A percentile compares a stretch with the other conserved stretches of the same genome.
These are phyloP conservation scores for Anarrhichthys ocellatus DNA, from an alignment of 2,113 vertebrate species.

Conservation along the genomic window DNA sequence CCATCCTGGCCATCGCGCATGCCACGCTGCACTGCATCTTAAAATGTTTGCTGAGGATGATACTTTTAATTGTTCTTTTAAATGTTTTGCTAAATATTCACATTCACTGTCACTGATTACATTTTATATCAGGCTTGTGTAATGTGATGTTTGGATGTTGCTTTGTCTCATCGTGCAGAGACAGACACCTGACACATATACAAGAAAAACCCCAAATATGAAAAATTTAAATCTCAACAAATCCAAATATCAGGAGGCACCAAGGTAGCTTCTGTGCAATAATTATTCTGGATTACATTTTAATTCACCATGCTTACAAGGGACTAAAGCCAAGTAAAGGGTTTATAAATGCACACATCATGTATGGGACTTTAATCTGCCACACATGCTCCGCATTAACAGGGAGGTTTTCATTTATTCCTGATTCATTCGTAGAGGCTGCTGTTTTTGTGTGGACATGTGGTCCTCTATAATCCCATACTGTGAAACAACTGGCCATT, in stretches of 20 bases:
- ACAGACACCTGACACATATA: neutral
- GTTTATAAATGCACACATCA: slow-evolving; percentile 33
- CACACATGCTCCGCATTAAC: slow-evolving; percentile 33
- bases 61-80: neutral
- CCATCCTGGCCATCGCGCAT: neutral
- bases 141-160: neutral
- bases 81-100: neutral
- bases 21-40: neutral
- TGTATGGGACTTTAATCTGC: slow-evolving; percentile 36
- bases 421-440: slow-evolving; percentile 8
- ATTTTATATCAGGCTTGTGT: neutral
- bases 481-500: slow-evolving; percentile 46
- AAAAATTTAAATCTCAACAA: slow-evolving; percentile 1
- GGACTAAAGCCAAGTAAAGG: slow-evolving; percentile 28
- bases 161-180: neutral
- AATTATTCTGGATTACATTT: slow-evolving; percentile 41
- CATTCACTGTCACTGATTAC: neutral
- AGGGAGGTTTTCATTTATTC: slow-evolving; percentile 16
- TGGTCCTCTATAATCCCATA: slow-evolving; percentile 47
- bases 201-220: neutral
- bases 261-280: slow-evolving; percentile 12
- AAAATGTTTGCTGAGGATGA: neutral
- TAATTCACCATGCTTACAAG: slow-evolving; percentile 11
- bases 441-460: slow-evolving; percentile 24
- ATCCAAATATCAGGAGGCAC: slow-evolving; percentile 7